Evolutionary conservation across 2,797 vertebrate species (phyloP).

Genomic region (Epinephelus coioides): DNA sequence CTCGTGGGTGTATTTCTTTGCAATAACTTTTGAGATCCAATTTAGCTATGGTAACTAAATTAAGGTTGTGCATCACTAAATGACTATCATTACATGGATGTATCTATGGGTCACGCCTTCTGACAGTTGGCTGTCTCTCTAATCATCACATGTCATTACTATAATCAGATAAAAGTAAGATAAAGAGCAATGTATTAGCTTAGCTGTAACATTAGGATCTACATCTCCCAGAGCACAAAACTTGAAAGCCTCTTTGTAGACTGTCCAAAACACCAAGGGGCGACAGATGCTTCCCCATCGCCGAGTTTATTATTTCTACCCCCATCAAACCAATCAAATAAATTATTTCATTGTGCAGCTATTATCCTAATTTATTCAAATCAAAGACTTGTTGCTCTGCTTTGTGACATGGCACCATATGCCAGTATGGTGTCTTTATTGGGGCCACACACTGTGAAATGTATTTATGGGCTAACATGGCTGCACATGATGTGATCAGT

Average conservation of each 20-base stretch:
- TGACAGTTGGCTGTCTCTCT: constrained; percentile 70
- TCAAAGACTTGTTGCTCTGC: constrained; percentile 64
- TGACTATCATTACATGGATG: constrained; percentile 66
- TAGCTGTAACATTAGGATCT: constrained; percentile 61
- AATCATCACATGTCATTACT: constrained; percentile 75
- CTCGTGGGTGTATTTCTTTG: constrained; percentile 69
- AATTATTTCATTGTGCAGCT: constrained; percentile 58
- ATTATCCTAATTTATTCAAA: constrained; percentile 74
- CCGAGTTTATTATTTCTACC: constrained; percentile 63
- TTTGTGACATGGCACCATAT: constrained; percentile 68
- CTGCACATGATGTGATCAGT: constrained; percentile 44
- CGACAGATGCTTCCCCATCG: constrained; percentile 64
- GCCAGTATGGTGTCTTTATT: constrained; percentile 58
- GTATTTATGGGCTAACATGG: constrained; percentile 52
- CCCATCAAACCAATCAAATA: constrained; percentile 57
- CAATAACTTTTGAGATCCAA: constrained; percentile 72
- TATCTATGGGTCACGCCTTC: constrained; percentile 67
- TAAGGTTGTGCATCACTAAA: constrained; percentile 66
- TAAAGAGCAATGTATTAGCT: constrained; percentile 68
- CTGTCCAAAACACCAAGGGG: constrained; percentile 56
- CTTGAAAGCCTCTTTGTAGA: constrained; percentile 64
- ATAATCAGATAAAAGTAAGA: constrained; percentile 75
- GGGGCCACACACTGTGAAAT: constrained; percentile 50
- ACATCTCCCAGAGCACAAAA: constrained; percentile 54
- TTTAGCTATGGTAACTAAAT: constrained; percentile 67